Evolutionary conservation across 2,113 vertebrate species (phyloP), one percentile per base, ranked within the genome.

Genomic region (Ceyx cyanopectus): DNA sequence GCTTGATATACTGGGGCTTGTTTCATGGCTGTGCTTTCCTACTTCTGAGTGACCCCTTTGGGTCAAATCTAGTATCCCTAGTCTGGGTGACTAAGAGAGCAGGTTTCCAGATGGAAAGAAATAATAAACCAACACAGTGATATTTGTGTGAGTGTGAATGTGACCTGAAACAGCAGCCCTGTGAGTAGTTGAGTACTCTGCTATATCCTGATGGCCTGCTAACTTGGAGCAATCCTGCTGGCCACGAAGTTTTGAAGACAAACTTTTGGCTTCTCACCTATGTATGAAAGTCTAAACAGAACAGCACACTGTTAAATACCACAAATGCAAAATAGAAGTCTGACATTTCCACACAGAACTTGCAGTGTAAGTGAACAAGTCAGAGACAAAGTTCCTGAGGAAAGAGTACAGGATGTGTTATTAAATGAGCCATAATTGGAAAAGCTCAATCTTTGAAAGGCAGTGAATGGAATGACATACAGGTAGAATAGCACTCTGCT

Each of bases 131-230:
- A 62, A 5, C 16, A 14, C 21, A 41, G 4, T 66, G 26, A 12
- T 68, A 37, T 76, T 54, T 76, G 50, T 67, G 29, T 50, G 40
- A 57, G 32, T 65, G 18, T 83, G 61, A 56, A 30, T 15, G 26
- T 53, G 63, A 37, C n/a, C 53, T 51, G 40, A 48, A 81, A n/a
- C 13, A 51, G 70, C 21, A 77, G 12, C 32, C 29, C 22, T 26
- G 16, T 30, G 41, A 69, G 22, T 34, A 85, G 29, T 17, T 1
- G 6, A 20, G 24, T 77, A n/a, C 18, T 56, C 21, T 5, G 7
- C 2, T 77, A 67, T 0, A 0, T 67, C 53, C 48, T 2, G 0
- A 3, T 60, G n/a, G 24, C 56, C 68, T 67, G 30, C 27, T 80
- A 27, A 43, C 29, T 32, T 75, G 30, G 27, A 93, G 24, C 21